phyloP scores from a whole-genome alignment of 37 sponge, comb jelly and placozoan genomes.

The Oscarella lobularis region DNA sequence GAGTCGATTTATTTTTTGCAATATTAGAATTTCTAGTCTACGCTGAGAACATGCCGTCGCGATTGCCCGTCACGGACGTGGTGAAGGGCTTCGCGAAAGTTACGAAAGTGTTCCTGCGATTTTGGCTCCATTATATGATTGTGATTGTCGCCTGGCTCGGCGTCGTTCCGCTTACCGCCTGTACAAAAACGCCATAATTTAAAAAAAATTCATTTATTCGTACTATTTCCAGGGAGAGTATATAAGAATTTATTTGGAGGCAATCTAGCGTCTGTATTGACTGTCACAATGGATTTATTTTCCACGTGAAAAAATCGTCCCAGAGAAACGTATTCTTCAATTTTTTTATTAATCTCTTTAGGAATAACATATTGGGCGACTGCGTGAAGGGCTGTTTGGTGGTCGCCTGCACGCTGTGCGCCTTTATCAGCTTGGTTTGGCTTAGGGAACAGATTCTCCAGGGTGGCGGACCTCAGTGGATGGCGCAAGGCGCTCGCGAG shows the following conservation, averaged over 20 bases:
- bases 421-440: conserved; percentile 79
- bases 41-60: conserved; percentile 58
- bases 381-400: conserved; percentile 59
- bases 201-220: not conserved
- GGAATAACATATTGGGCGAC: conserved; percentile 56
- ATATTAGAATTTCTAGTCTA: conserved; percentile 59
- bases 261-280: not conserved
- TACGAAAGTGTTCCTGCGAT: conserved; percentile 14
- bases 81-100: conserved; percentile 29
- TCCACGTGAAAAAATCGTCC: too few relatives aligned
- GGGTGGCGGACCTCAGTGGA: conserved; percentile 68
- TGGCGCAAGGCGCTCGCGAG: conserved; percentile 29
- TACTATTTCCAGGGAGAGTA: not conserved
- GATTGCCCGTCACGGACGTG: conserved; percentile 43
- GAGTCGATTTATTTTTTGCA: too few relatives aligned
- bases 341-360: not conserved
- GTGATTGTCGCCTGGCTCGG: conserved; percentile 81
- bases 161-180: conserved; percentile 43
- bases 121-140: conserved; percentile 69
- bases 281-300: too few relatives aligned
- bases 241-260: not conserved
- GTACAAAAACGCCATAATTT: not conserved
- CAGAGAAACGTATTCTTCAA: too few relatives aligned
- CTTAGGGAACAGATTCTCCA: conserved; percentile 72
- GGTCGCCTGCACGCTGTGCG: conserved; percentile 52